Percentiles rank a stretch among this genome's conserved stretches.
Conservation (phyloP, 2,797 vertebrate species). For the Tokudaia tokunoshimensis region DNA sequence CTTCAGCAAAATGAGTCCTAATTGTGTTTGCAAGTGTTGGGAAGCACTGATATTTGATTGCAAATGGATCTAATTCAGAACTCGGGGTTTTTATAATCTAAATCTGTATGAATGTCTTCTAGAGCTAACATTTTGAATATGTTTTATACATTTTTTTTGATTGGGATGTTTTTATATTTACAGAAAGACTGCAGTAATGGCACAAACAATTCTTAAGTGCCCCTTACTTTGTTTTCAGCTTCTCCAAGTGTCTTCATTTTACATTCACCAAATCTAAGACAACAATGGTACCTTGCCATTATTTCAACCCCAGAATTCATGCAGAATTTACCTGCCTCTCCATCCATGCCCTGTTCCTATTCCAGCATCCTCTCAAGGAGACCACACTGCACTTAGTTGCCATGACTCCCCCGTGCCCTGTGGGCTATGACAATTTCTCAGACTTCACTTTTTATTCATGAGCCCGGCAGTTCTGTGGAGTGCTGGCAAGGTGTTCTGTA, state of each 20-base stretch:
- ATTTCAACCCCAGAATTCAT: slow-evolving; percentile 17
- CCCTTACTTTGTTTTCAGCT: neutral
- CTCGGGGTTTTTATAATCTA: neutral
- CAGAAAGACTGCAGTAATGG: neutral
- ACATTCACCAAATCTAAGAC: neutral
- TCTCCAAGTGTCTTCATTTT: slow-evolving; percentile 1
- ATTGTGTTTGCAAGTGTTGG: slow-evolving; percentile 22
- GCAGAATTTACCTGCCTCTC: slow-evolving; percentile 16
- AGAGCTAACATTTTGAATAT: neutral
- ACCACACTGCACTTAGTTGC: neutral
- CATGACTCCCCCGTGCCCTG: neutral
- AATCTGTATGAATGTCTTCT: neutral
- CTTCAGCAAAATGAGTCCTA: slow-evolving; percentile 3
- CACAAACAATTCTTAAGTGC: neutral
- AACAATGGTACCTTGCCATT: neutral
- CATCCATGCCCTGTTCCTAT: neutral
- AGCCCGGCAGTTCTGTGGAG: neutral
- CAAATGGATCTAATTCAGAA: neutral
- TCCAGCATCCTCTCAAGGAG: neutral
- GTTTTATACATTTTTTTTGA: slow-evolving; percentile 20
- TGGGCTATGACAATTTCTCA: neutral
- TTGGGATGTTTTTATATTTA: neutral
- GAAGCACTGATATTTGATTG: slow-evolving; percentile 34
- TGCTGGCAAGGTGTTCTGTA: neutral
- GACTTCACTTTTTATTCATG: slow-evolving; percentile 32